A percentile compares a stretch with the other conserved stretches of the same genome.
Evolutionary conservation across 2,797 vertebrate genomes (phyloP).

Genomic region (Petrocephalus schoutedeni): DNA sequence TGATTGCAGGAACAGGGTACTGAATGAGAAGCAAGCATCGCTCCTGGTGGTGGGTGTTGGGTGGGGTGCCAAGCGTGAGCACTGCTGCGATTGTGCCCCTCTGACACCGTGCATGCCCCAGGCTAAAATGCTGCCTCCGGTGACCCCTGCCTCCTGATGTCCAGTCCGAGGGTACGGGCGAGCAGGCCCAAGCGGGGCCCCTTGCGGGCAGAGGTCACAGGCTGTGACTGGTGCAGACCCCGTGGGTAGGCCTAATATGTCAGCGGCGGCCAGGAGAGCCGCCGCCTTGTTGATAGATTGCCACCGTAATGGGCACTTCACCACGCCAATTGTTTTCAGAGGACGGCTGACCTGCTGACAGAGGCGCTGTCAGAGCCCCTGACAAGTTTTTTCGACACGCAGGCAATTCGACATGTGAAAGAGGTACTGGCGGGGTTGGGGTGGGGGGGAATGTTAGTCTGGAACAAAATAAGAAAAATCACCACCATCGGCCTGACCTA

Average conservation of each 20-base stretch:
- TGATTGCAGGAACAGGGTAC: constrained; percentile 2
- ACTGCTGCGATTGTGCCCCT: not conserved
- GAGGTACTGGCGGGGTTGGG: not conserved
- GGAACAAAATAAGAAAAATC: not conserved
- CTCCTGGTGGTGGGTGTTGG: not conserved
- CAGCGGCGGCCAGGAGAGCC: constrained; percentile 48
- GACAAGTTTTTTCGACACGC: constrained; percentile 41
- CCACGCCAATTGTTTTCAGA: constrained; percentile 48
- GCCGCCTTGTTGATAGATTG: constrained; percentile 53
- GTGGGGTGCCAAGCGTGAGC: not conserved
- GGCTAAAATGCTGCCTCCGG: not conserved
- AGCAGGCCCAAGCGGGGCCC: constrained; percentile 44
- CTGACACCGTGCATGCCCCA: not conserved
- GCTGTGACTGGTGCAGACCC: constrained; percentile 44
- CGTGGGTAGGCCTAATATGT: constrained; percentile 51
- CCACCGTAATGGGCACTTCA: constrained; percentile 42
- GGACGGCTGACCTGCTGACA: constrained; percentile 50
- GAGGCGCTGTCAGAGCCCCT: constrained; percentile 38
- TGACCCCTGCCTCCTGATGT: not conserved
- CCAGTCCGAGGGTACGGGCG: constrained; percentile 33
- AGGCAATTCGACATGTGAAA: not conserved
- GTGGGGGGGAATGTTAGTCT: not conserved
- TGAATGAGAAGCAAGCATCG: not conserved
- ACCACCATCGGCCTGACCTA: not conserved
- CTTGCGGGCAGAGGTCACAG: constrained; percentile 46